phyloP scores from a whole-genome alignment of 2,888 invertebrate genomes.

The Drosophila anomelani region DNA sequence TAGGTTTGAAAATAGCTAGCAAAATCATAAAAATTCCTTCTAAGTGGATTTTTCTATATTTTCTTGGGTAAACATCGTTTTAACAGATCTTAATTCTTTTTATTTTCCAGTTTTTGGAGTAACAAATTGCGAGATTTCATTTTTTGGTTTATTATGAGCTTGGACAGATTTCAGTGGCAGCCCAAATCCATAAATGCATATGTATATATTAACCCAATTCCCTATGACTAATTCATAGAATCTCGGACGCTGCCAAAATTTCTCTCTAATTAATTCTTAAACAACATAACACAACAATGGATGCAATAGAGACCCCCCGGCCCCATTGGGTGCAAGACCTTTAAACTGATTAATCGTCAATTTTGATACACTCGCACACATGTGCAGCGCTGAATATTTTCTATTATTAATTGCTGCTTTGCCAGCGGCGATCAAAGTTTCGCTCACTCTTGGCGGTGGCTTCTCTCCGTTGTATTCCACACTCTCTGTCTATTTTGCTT shows the following conservation, averaged over 20 bases:
- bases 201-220: slow-evolving; percentile 13
- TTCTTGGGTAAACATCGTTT: no score
- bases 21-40: neutral
- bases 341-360: slow-evolving; percentile 67
- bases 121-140: no score
- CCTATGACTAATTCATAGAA: slow-evolving; percentile 50
- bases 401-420: slow-evolving; percentile 51
- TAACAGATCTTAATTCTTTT: no score
- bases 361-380: slow-evolving; percentile 39
- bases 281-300: slow-evolving; percentile 43
- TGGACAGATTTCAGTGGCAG: slow-evolving; percentile 5
- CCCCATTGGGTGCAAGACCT: slow-evolving; percentile 51
- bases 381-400: slow-evolving; percentile 27
- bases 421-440: slow-evolving; percentile 43
- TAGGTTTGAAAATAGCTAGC: neutral
- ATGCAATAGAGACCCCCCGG: slow-evolving; percentile 18
- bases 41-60: neutral
- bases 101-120: neutral
- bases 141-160: neutral
- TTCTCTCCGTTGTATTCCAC: slow-evolving; percentile 2
- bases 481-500: neutral
- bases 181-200: slow-evolving; percentile 8
- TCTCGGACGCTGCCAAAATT: slow-evolving; percentile 21
- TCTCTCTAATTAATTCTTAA: slow-evolving; percentile 34
- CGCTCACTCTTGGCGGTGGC: slow-evolving; percentile 6